Conservation (phyloP, 1,140 invertebrate genomes). For the Sarcophaga bullata region DNA sequence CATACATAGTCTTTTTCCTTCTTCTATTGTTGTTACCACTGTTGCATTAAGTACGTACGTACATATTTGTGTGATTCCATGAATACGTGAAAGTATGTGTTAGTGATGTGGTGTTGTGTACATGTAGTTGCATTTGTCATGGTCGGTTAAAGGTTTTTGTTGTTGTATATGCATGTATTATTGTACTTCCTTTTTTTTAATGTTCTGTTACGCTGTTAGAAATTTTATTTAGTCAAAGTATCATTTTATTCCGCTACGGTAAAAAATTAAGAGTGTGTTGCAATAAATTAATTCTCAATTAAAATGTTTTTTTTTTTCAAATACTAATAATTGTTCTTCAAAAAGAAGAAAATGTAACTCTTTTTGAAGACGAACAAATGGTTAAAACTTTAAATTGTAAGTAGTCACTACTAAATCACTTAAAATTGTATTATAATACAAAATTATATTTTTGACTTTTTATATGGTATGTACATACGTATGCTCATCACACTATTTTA, state of each 20-base stretch:
- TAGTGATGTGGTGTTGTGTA: background rate
- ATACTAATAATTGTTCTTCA: too few species aligned
- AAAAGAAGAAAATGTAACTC: too few species aligned
- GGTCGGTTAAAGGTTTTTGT: background rate
- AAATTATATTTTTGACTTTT: too few species aligned
- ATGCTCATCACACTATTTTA: too few species aligned
- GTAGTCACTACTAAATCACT: too few species aligned
- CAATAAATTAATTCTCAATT: background rate
- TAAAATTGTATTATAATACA: too few species aligned
- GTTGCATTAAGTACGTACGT: background rate
- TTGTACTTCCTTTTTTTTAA: too few species aligned
- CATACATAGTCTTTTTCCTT: background rate
- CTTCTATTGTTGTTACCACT: background rate
- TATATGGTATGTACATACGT: too few species aligned
- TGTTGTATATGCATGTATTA: background rate
- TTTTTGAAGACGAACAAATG: too few species aligned
- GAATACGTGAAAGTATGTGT: background rate
- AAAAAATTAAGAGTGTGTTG: background rate
- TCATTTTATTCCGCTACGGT: conserved; percentile 20
- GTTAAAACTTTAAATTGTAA: too few species aligned
- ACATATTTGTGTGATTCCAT: background rate
- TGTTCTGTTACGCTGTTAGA: background rate
- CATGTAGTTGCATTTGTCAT: conserved; percentile 4
- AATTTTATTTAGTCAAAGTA: conserved; percentile 25
- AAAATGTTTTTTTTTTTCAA: background rate